Percentiles rank a stretch among this genome's conserved stretches.
These are phyloP conservation scores for Heteropelma amictum DNA, from an alignment of 2,888 invertebrate genomes.

Conservation along the genomic window DNA sequence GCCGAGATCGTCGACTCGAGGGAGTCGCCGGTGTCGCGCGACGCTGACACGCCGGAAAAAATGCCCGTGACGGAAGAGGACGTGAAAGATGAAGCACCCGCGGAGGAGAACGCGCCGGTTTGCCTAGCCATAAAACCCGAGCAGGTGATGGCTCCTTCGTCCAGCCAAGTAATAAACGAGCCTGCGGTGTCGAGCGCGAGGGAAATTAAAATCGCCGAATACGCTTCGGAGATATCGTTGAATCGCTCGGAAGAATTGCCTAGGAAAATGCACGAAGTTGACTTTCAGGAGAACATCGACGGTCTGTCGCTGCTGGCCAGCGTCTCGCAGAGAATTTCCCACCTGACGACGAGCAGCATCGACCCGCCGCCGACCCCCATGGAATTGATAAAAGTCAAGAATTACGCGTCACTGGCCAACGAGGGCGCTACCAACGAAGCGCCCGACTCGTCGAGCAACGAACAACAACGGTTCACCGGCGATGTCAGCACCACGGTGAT, in stretches of 20 bases:
- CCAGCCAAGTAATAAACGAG: constrained; percentile 43
- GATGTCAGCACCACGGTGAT: constrained; percentile 22
- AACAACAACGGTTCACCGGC: constrained; percentile 53
- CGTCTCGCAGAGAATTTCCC: constrained; percentile 70
- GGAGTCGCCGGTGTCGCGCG: constrained; percentile 9
- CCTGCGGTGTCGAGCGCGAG: not conserved
- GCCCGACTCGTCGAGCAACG: constrained; percentile 41
- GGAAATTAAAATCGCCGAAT: constrained; percentile 13
- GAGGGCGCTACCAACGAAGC: constrained; percentile 46
- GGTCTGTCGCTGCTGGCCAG: constrained; percentile 73
- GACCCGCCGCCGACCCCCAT: no score
- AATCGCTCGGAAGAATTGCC: no score
- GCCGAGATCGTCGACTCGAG: constrained; percentile 16
- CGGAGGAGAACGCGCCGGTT: not conserved
- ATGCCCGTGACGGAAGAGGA: not conserved
- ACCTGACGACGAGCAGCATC: constrained; percentile 59
- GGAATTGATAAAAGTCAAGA: constrained; percentile 70
- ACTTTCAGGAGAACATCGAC: constrained; percentile 71
- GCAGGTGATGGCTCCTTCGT: not conserved
- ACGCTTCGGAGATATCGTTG: not conserved
- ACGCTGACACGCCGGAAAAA: not conserved
- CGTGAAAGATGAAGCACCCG: constrained; percentile 7
- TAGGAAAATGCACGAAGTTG: constrained; percentile 55
- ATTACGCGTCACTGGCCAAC: constrained; percentile 63
- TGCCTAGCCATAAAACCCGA: constrained; percentile 31